Percentiles rank a stretch among this genome's conserved stretches.
Conservation (phyloP, 2,888 invertebrate species). For the Xestia sexstrigata region DNA sequence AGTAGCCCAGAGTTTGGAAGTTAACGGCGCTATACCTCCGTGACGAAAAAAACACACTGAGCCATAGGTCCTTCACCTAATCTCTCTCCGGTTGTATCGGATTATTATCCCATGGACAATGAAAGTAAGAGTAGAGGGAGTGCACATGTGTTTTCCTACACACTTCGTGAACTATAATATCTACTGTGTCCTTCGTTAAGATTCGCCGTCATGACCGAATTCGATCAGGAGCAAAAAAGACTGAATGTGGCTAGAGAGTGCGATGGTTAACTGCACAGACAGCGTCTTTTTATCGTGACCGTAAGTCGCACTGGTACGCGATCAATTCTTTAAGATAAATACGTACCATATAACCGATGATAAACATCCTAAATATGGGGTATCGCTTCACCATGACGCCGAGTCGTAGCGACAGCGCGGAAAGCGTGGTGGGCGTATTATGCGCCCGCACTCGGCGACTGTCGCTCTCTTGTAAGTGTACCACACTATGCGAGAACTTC, state of each 20-base stretch:
- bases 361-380: slow-evolving; percentile 95
- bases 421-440: slow-evolving; percentile 62
- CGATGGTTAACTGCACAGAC: neutral
- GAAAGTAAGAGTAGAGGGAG: neutral
- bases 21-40: no score
- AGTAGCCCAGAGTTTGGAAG: neutral
- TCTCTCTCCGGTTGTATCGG: neutral
- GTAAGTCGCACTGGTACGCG: neutral
- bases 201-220: neutral
- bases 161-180: neutral
- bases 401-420: slow-evolving; percentile 93
- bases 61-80: neutral
- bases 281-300: neutral
- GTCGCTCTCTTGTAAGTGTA: slow-evolving; percentile 78
- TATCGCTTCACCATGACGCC: slow-evolving; percentile 95
- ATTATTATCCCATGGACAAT: no score
- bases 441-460: slow-evolving; percentile 53
- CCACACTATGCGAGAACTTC: slow-evolving; percentile 78
- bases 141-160: neutral
- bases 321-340: neutral
- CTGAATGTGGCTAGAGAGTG: neutral
- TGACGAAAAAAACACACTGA: neutral
- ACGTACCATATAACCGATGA: slow-evolving; percentile 95
- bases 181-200: neutral
- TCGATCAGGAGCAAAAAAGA: neutral